phyloP scores from a whole-genome alignment of 92 coral and sea anemone species.

The Bergia sp. region DNA sequence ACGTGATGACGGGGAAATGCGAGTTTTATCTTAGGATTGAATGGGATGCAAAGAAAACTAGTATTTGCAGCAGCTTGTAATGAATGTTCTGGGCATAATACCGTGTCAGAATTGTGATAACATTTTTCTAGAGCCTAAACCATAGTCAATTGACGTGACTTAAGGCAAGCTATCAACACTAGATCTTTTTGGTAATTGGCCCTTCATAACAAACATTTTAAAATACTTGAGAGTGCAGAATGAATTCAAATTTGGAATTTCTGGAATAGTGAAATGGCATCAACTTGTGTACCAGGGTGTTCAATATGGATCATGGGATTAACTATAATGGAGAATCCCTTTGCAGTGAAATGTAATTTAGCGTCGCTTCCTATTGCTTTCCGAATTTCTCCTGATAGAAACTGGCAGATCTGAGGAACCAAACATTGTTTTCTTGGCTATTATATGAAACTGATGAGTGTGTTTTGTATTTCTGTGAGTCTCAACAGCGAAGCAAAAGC shows the following conservation, averaged over 20 bases:
- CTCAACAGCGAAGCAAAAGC: background rate
- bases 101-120: too few relatives aligned
- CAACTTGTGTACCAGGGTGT: background rate
- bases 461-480: constrained; percentile 10
- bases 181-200: constrained; percentile 25
- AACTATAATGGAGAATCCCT: background rate
- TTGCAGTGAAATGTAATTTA: background rate
- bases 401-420: background rate
- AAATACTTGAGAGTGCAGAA: constrained; percentile 29
- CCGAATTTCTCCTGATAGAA: background rate
- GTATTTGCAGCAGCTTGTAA: too few relatives aligned
- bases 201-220: constrained; percentile 29
- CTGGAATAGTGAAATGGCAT: constrained; percentile 18
- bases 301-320: constrained; percentile 31
- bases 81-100: too few relatives aligned
- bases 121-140: background rate
- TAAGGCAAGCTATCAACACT: constrained; percentile 20
- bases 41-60: constrained; percentile 40
- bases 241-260: background rate
- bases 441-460: background rate
- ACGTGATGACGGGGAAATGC: constrained; percentile 25
- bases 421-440: background rate
- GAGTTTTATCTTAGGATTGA: constrained; percentile 16
- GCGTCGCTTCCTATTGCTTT: background rate
- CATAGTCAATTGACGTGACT: constrained; percentile 18